phyloP scores from a whole-genome alignment of 1,140 invertebrate genomes.

The Drosophila orosa region DNA sequence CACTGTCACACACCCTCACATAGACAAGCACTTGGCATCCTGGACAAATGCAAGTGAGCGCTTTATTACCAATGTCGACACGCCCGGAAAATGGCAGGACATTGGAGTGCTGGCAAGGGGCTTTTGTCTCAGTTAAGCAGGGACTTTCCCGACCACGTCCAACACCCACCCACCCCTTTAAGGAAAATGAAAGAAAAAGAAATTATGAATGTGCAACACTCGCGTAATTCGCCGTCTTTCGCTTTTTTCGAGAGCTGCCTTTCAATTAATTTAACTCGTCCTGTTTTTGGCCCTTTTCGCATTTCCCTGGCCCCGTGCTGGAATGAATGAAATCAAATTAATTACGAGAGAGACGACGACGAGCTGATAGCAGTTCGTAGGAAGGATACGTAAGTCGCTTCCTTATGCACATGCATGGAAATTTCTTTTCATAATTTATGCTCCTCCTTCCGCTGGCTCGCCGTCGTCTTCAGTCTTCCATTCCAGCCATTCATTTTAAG shows the following conservation, averaged over 20 bases:
- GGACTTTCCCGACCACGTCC: constrained; percentile 22
- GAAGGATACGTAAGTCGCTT: constrained; percentile 27
- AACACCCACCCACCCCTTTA: constrained; percentile 2
- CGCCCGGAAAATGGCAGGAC: constrained; percentile 37
- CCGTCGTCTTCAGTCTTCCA: constrained; percentile 9
- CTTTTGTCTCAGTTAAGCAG: constrained; percentile 41
- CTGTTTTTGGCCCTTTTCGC: constrained; percentile 41
- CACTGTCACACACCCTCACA: constrained; percentile 1
- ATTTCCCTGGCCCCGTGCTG: constrained; percentile 56
- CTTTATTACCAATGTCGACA: constrained; percentile 80
- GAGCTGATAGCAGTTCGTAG: constrained; percentile 27
- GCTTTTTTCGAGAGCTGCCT: constrained; percentile 28
- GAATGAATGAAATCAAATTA: constrained; percentile 80
- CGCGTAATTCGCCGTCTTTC: constrained; percentile 16
- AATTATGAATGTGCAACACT: constrained; percentile 61
- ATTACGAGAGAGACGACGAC: constrained; percentile 54
- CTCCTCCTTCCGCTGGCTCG: constrained; percentile 34
- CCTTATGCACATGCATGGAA: constrained; percentile 75
- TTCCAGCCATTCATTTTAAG: constrained; percentile 62
- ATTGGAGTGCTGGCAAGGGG: constrained; percentile 10
- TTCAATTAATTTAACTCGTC: constrained; percentile 64
- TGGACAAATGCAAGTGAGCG: constrained; percentile 71
- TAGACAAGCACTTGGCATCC: constrained; percentile 17
- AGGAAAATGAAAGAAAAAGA: constrained; percentile 11
- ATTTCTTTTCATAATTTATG: constrained; percentile 81